Evolutionary conservation across 2,888 invertebrate species (phyloP).

Genomic region (Bellardia bayeri): DNA sequence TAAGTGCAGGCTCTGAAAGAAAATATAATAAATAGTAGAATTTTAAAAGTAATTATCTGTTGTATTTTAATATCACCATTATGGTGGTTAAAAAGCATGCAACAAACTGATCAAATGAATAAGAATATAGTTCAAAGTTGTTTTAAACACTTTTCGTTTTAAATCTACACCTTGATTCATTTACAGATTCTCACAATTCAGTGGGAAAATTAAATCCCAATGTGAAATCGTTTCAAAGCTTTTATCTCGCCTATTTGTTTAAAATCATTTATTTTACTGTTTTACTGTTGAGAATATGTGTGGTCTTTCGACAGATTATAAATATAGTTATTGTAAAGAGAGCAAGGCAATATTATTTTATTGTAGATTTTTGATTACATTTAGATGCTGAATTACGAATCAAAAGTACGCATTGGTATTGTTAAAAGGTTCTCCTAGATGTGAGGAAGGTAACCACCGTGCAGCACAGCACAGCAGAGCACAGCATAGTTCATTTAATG

Average conservation of each 20-base stretch:
- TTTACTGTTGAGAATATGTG: slow-evolving; percentile 11
- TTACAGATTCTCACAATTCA: no score
- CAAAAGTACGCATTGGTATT: slow-evolving; percentile 7
- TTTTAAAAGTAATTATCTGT: no score
- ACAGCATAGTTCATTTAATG: slow-evolving; percentile 41
- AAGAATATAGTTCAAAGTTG: no score
- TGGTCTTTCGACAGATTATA: slow-evolving; percentile 22
- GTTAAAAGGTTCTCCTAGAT: background rate
- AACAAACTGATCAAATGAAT: no score
- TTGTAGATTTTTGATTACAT: background rate
- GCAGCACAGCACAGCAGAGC: background rate
- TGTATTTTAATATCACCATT: no score
- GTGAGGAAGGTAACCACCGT: background rate
- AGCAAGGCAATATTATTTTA: slow-evolving; percentile 22
- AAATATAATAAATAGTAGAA: no score
- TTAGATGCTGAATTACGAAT: slow-evolving; percentile 45
- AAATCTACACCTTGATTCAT: no score
- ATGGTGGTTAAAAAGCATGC: no score
- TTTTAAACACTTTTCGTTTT: no score
- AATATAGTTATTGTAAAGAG: background rate
- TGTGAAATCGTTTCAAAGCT: no score
- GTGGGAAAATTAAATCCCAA: no score
- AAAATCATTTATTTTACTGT: background rate
- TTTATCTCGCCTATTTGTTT: background rate
- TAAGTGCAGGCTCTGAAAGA: no score